phyloP scores from a whole-genome alignment of 1,140 invertebrate species.

The Drosophila elegans region DNA sequence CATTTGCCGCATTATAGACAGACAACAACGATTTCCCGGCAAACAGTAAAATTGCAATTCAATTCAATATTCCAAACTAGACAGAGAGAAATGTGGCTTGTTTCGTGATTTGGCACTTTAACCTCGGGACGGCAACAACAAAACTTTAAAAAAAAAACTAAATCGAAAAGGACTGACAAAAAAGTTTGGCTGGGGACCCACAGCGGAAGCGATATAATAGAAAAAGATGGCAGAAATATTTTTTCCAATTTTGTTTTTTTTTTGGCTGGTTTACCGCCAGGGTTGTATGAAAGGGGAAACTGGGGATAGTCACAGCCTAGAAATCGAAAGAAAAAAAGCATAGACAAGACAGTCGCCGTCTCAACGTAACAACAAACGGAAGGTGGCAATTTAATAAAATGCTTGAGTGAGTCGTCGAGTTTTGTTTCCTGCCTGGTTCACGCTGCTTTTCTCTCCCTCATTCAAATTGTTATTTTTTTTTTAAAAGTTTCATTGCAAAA shows the following conservation, averaged over 20 bases:
- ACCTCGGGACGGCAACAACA: constrained; percentile 50
- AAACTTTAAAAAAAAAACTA: constrained; percentile 24
- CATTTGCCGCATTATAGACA: constrained; percentile 75
- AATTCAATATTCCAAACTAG: constrained; percentile 69
- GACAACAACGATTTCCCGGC: constrained; percentile 5
- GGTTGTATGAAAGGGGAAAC: neutral
- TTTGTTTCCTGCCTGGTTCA: constrained; percentile 72
- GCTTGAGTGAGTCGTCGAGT: constrained; percentile 83
- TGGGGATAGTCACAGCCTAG: constrained; percentile 45
- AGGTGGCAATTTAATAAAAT: constrained; percentile 85
- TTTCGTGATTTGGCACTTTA: constrained; percentile 77
- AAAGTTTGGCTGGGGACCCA: constrained; percentile 59
- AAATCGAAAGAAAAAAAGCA: constrained; percentile 59
- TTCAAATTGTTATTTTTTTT: constrained; percentile 12
- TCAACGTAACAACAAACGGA: constrained; percentile 79
- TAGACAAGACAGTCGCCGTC: constrained; percentile 52
- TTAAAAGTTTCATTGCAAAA: constrained; percentile 32
- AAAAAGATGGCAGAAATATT: constrained; percentile 78
- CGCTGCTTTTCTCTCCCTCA: constrained; percentile 2
- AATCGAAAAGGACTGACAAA: constrained; percentile 50
- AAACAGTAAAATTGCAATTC: constrained; percentile 67
- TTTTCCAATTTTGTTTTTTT: constrained; percentile 22
- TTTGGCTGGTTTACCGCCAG: constrained; percentile 45
- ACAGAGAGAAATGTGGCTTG: constrained; percentile 45
- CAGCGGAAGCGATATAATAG: constrained; percentile 81